These are phyloP conservation scores for Orius insidiosus DNA, from an alignment of 1,140 invertebrate genomes.

Conservation along the genomic window DNA sequence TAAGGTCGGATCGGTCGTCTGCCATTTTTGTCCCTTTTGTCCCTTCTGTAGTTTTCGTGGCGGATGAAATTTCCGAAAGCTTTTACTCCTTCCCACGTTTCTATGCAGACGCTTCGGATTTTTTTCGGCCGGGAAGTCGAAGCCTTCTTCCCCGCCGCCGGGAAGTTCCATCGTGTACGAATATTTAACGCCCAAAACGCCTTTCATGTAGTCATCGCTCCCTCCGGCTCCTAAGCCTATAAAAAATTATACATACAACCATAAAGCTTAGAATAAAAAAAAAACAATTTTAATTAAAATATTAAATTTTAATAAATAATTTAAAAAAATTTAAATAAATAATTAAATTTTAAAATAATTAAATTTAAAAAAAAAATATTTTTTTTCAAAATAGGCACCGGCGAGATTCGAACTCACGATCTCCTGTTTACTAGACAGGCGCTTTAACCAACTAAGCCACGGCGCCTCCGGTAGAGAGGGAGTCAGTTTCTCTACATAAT, in stretches of 20 bases:
- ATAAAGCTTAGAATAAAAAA: background rate
- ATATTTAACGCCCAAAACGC: conserved; percentile 64
- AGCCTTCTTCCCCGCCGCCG: conserved; percentile 72
- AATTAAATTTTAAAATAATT: too few relatives aligned
- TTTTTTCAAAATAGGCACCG: conserved; percentile 30
- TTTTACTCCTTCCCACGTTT: conserved; percentile 9
- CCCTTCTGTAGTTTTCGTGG: background rate
- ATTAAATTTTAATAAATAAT: too few relatives aligned
- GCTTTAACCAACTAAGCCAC: conserved; percentile 49
- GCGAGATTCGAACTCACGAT: conserved; percentile 43
- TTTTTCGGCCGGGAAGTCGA: conserved; percentile 56
- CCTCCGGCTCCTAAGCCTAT: conserved; percentile 38
- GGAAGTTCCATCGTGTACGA: conserved; percentile 75
- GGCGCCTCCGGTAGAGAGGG: conserved; percentile 34
- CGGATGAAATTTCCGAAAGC: background rate
- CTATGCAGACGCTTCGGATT: conserved; percentile 4
- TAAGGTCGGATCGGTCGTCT: too few relatives aligned
- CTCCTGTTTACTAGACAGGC: conserved; percentile 50
- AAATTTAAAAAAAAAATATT: too few relatives aligned
- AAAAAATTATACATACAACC: too few relatives aligned
- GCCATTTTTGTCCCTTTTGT: too few relatives aligned
- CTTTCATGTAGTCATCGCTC: conserved; percentile 84
- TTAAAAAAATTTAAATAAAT: too few relatives aligned
- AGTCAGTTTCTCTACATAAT: too few relatives aligned
- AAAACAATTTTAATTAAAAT: background rate